phyloP scores from a whole-genome alignment of 2,797 vertebrate genomes.

The Mormyrus proboscirostris region DNA sequence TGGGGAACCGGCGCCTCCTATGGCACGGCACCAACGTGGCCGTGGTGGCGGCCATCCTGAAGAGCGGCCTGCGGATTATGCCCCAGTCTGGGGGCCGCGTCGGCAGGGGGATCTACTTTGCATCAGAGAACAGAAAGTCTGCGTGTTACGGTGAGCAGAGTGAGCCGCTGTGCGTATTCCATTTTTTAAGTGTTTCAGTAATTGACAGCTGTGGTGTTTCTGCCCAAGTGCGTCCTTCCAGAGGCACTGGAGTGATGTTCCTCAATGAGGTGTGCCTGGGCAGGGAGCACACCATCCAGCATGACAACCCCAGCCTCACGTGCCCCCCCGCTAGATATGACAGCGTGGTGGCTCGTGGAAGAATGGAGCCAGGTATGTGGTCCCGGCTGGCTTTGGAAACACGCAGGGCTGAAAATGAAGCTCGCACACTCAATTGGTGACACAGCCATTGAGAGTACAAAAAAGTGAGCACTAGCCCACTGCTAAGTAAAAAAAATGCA shows the following conservation, averaged over 20 bases:
- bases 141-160: slow-evolving; percentile 70
- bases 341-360: slow-evolving; percentile 73
- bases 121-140: slow-evolving; percentile 84
- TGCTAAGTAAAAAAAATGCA: background rate
- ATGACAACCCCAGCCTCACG: slow-evolving; percentile 45
- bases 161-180: background rate
- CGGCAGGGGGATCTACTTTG: slow-evolving; percentile 85
- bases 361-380: slow-evolving; percentile 67
- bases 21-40: slow-evolving; percentile 90
- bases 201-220: background rate
- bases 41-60: slow-evolving; percentile 80
- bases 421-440: background rate
- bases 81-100: slow-evolving; percentile 81
- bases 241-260: slow-evolving; percentile 78
- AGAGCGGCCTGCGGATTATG: slow-evolving; percentile 85
- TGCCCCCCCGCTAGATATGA: slow-evolving; percentile 63
- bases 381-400: background rate
- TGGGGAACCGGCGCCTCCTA: slow-evolving; percentile 78
- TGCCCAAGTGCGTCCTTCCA: slow-evolving; percentile 57
- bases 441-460: background rate
- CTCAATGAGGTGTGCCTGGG: slow-evolving; percentile 82
- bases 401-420: background rate
- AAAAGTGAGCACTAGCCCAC: background rate
- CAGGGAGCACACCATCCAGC: slow-evolving; percentile 62
- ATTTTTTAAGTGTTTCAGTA: background rate